phyloP scores from a whole-genome alignment of 2,797 vertebrate species.

The Oreortyx pictus region DNA sequence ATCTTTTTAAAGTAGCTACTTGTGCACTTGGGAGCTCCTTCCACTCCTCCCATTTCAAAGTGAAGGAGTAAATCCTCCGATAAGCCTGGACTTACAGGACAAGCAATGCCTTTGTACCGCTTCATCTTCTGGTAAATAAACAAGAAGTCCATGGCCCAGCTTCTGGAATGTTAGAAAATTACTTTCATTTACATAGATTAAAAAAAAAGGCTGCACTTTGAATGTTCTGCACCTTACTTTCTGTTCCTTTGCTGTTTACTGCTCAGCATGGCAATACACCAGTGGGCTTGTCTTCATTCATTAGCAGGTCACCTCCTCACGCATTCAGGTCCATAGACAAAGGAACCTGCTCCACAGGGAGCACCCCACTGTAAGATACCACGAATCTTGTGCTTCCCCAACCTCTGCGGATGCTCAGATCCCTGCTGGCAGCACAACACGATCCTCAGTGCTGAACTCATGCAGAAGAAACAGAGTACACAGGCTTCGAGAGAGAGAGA shows the following conservation, averaged over 20 bases:
- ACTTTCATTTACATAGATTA: neutral
- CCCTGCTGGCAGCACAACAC: neutral
- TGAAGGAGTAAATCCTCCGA: neutral
- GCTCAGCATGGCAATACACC: neutral
- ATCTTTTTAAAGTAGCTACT: neutral
- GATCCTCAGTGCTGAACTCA: neutral
- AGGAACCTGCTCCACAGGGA: neutral
- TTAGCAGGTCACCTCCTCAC: neutral
- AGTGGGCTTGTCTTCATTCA: neutral
- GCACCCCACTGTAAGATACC: neutral
- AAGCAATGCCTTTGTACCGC: neutral
- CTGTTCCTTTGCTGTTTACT: neutral
- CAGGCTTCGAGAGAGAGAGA: neutral
- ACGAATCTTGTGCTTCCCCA: neutral
- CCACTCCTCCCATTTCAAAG: neutral
- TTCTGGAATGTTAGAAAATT: neutral
- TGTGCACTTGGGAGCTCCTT: neutral
- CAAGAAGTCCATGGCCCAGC: neutral
- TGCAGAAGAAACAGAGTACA: neutral
- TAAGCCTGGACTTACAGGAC: neutral
- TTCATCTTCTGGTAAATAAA: neutral
- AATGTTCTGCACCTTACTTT: neutral
- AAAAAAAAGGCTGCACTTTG: neutral
- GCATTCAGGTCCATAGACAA: neutral
- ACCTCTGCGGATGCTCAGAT: neutral